Base-by-base conservation (phyloP, 1,140 invertebrate genomes). In the Nilaparvata lugens region DNA sequence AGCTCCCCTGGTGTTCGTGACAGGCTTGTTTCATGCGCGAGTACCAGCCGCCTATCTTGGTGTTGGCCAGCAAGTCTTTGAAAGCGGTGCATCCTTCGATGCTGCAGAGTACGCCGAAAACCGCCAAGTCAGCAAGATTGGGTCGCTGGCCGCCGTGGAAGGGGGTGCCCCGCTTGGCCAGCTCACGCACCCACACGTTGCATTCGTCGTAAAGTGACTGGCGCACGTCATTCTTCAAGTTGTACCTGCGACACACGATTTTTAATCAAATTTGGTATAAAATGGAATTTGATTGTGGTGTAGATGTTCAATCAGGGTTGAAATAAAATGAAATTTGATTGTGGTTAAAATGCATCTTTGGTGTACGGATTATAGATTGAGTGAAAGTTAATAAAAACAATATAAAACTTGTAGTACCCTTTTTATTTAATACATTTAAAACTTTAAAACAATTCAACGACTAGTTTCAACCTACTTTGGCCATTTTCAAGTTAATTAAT, bases 81-180 rank as follows among this genome's bases (percentile, higher is more conserved):
- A 98, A 98, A 4, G 96, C 93, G 53, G 79, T 67, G 70, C 94
- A 98, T 0, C 96, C 96, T 77, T 97, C 94, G 70, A 98, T 97
- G 68, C 95, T 95, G 66, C 83, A 92, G 2, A 99, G 76, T 11
- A 95, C 83, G 13, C 96, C 97, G 74, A 90, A 99, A 0, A 98
- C 88, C 5, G 93, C 83, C 51, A 98, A 77, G 80, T 98, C 96
- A 2, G 95, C 89, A 5, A 99, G 77, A 73, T 98, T 89, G 11
- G 97, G 96, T 66, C 83, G 72, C 13, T 83, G 75, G 1, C 95
- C 95, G 65, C 93, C 88, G 74, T 91, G 83, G 70, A 97, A 98
- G 38, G 70, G 68, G 0, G 79, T 79, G 4, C 84, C 84, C 65
- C 85, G 84, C 43, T 79, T 79, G 18, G 87, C 83, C 0, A 98